A percentile compares a stretch with the other conserved stretches of the same genome.
phyloP scores from a whole-genome alignment of 1,140 invertebrate species.

The Diabrotica virgifera region DNA sequence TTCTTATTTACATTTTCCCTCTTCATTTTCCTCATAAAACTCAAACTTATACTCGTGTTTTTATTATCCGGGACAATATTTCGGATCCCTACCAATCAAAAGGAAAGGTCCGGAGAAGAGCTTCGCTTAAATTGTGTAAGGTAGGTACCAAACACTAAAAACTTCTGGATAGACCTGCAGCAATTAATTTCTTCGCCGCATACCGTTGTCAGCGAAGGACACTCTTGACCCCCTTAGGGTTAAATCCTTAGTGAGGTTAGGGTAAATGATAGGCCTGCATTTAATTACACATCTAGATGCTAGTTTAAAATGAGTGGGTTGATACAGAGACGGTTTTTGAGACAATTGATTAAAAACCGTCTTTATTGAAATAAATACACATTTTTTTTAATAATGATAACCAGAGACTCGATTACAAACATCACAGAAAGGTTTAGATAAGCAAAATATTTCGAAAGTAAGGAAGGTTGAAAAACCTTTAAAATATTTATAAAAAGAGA shows the following conservation, averaged over 20 bases:
- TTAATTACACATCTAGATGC: conserved; percentile 15
- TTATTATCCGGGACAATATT: too few relatives aligned
- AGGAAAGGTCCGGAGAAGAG: background rate
- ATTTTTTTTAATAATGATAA: too few relatives aligned
- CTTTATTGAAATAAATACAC: too few relatives aligned
- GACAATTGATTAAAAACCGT: too few relatives aligned
- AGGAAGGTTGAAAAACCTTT: too few relatives aligned
- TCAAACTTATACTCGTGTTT: too few relatives aligned
- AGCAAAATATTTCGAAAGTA: too few relatives aligned
- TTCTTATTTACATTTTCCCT: too few relatives aligned
- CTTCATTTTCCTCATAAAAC: too few relatives aligned
- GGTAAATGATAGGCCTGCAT: conserved; percentile 13
- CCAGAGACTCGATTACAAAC: too few relatives aligned
- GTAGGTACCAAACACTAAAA: background rate
- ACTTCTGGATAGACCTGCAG: background rate
- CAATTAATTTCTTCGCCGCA: background rate
- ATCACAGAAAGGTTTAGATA: too few relatives aligned
- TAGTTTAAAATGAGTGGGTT: background rate
- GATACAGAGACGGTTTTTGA: background rate
- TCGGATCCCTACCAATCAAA: background rate
- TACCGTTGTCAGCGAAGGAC: conserved; percentile 1
- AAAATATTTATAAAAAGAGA: too few relatives aligned
- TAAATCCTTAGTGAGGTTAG: conserved; percentile 1
- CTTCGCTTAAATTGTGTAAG: background rate
- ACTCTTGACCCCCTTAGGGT: background rate